Conservation (phyloP, 2,888 invertebrate species). For the Morinoia aosen region DNA sequence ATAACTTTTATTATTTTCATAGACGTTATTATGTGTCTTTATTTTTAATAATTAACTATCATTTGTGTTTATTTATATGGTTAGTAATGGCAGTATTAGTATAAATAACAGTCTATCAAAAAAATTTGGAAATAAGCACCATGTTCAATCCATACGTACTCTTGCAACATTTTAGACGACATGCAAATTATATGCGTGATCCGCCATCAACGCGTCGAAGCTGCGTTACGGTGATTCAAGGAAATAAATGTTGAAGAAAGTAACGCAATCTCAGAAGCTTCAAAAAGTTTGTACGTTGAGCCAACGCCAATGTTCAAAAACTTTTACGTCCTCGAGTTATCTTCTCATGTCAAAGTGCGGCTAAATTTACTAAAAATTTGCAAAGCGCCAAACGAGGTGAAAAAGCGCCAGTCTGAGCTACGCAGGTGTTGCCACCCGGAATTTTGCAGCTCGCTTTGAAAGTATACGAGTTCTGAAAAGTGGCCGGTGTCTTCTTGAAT, state of each 20-base stretch:
- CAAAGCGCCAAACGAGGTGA: background rate
- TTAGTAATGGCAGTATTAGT: no score
- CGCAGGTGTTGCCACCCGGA: background rate
- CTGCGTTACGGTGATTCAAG: background rate
- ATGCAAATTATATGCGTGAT: background rate
- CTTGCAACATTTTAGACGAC: no score
- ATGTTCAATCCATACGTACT: no score
- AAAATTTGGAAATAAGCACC: no score
- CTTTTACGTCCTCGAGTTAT: background rate
- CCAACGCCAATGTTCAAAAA: background rate
- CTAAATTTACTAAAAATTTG: background rate
- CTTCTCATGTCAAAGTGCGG: background rate
- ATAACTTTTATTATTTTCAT: no score
- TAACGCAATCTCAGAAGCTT: no score
- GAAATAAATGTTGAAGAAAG: no score
- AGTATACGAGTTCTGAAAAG: background rate
- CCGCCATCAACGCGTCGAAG: background rate
- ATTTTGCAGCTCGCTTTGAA: background rate
- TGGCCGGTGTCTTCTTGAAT: background rate
- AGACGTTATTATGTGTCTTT: no score
- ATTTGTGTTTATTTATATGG: no score
- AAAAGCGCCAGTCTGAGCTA: background rate
- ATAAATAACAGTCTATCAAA: no score
- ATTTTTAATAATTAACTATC: no score
- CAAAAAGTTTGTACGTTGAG: no score